phyloP scores from a whole-genome alignment of 1,140 invertebrate genomes.

The Drosophila ogumai region DNA sequence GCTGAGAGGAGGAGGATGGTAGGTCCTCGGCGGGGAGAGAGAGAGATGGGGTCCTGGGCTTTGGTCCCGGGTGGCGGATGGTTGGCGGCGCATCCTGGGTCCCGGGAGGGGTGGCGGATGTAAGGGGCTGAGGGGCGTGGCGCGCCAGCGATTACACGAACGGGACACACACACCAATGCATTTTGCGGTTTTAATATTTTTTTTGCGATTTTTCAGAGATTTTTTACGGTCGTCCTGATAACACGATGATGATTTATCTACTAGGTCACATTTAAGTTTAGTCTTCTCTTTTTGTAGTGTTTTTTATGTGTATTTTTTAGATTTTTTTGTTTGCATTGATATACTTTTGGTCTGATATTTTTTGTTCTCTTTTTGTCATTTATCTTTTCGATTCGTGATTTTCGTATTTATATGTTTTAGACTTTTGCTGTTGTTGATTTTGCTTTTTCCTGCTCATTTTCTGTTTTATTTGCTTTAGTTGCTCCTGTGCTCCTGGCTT shows the following conservation, averaged over 20 bases:
- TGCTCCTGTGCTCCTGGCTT: slow-evolving; percentile 52
- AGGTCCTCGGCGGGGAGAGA: not conserved
- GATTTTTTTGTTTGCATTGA: slow-evolving; percentile 82
- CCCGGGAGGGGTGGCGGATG: not conserved
- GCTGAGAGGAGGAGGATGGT: not conserved
- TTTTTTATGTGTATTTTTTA: slow-evolving; percentile 76
- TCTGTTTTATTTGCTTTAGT: slow-evolving; percentile 37
- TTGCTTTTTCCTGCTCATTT: slow-evolving; percentile 21
- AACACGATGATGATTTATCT: slow-evolving; percentile 80
- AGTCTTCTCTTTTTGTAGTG: slow-evolving; percentile 75
- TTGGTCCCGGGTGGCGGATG: slow-evolving; percentile 2
- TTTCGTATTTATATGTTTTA: slow-evolving; percentile 56
- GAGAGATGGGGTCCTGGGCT: too few species aligned
- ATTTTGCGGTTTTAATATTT: slow-evolving; percentile 74
- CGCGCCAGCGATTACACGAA: slow-evolving; percentile 79
- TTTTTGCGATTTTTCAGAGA: slow-evolving; percentile 63
- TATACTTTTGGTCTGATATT: slow-evolving; percentile 79
- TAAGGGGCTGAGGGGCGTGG: slow-evolving; percentile 29
- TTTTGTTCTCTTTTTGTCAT: slow-evolving; percentile 59
- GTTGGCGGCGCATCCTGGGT: slow-evolving; percentile 1
- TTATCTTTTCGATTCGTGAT: slow-evolving; percentile 75
- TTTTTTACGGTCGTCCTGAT: slow-evolving; percentile 68
- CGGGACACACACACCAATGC: slow-evolving; percentile 83
- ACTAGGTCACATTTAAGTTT: slow-evolving; percentile 81
- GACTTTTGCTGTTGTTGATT: slow-evolving; percentile 68